Evolutionary conservation across 2,888 invertebrate species (phyloP).

Genomic region (Cyclophora albipunctata): DNA sequence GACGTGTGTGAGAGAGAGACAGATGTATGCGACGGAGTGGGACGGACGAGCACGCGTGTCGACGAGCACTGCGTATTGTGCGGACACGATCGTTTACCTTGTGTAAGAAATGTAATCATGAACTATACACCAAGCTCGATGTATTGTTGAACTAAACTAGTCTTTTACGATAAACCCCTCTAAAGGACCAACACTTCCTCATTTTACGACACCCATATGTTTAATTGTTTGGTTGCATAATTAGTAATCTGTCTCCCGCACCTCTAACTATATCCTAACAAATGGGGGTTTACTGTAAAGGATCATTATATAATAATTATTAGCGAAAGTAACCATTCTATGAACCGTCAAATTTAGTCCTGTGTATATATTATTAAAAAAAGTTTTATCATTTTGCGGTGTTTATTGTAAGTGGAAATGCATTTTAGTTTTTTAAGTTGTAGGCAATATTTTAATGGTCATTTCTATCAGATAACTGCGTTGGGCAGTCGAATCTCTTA

Average conservation of each 20-base stretch:
- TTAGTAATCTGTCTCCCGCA: slow-evolving; percentile 35
- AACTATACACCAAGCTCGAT: slow-evolving; percentile 67
- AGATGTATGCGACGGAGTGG: slow-evolving; percentile 3
- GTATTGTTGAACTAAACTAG: slow-evolving; percentile 36
- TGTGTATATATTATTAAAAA: slow-evolving; percentile 51
- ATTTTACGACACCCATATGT: slow-evolving; percentile 35
- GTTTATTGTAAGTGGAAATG: slow-evolving; percentile 69
- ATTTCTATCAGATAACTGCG: slow-evolving; percentile 66
- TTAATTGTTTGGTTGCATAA: slow-evolving; percentile 31
- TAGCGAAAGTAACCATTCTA: slow-evolving; percentile 59
- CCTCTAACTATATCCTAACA: slow-evolving; percentile 42
- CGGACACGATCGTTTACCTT: slow-evolving; percentile 41
- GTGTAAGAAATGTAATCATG: slow-evolving; percentile 65
- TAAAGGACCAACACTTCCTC: slow-evolving; percentile 47
- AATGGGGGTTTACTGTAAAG: slow-evolving; percentile 51
- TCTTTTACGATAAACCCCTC: slow-evolving; percentile 54
- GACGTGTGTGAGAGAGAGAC: slow-evolving; percentile 15
- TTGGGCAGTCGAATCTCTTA: slow-evolving; percentile 70
- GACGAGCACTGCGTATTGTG: slow-evolving; percentile 13
- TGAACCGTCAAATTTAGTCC: slow-evolving; percentile 62
- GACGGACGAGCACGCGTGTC: slow-evolving; percentile 15
- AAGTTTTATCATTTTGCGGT: slow-evolving; percentile 66
- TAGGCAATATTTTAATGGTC: slow-evolving; percentile 72
- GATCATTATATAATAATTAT: slow-evolving; percentile 39
- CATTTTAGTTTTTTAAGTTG: slow-evolving; percentile 74